phyloP scores from a whole-genome alignment of 1,140 invertebrate genomes.

The Caenorhabditis tropicalis region DNA sequence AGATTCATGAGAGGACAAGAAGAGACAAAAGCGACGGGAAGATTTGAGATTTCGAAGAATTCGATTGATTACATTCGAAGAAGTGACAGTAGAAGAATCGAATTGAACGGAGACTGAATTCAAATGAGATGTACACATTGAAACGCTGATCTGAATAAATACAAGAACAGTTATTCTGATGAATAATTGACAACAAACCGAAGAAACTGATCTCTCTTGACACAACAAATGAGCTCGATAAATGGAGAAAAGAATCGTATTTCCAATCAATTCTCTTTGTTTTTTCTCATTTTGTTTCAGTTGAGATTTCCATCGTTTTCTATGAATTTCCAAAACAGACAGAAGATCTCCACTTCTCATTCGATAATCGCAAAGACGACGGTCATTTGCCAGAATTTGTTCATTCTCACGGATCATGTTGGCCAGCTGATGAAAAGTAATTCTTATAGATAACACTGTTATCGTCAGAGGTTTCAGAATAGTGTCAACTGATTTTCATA shows the following conservation, averaged over 20 bases:
- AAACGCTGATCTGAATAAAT: background rate
- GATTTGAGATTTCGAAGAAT: background rate
- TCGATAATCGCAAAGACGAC: constrained; percentile 4
- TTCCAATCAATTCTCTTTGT: constrained; percentile 5
- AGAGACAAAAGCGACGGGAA: background rate
- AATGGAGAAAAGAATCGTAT: constrained; percentile 2
- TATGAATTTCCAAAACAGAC: background rate
- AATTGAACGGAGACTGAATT: background rate
- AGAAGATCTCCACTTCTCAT: background rate
- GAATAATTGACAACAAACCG: background rate
- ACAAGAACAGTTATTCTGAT: background rate
- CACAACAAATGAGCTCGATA: constrained; percentile 21
- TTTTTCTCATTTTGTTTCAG: constrained; percentile 17
- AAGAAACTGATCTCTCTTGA: background rate
- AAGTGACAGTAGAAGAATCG: background rate
- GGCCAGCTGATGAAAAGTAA: background rate
- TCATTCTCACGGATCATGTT: background rate
- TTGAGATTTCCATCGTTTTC: background rate
- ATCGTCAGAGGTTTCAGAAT: too few species aligned
- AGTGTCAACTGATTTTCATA: too few species aligned
- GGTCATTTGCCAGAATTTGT: background rate
- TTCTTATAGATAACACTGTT: too few species aligned
- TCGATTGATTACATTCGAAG: background rate
- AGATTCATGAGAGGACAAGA: background rate
- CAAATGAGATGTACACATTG: background rate